These are phyloP conservation scores for Pollenia griseotomentosa DNA, from an alignment of 2,888 invertebrate species.

Conservation along the genomic window DNA sequence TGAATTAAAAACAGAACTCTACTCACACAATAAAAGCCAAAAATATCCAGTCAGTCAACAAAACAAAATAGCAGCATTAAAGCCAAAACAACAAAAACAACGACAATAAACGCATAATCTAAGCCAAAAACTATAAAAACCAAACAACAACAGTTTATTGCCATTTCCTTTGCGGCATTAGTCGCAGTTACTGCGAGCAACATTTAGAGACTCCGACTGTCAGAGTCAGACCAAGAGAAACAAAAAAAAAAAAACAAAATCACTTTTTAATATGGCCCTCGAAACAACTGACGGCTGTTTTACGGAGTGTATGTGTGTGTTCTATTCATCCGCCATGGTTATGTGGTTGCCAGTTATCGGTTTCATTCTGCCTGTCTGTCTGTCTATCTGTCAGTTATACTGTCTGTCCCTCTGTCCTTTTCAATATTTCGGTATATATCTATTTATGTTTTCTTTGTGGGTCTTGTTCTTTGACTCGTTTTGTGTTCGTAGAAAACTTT, in stretches of 20 bases:
- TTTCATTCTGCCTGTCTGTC: constrained; percentile 45
- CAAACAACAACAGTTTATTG: constrained; percentile 61
- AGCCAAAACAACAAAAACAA: constrained; percentile 20
- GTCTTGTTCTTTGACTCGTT: constrained; percentile 48
- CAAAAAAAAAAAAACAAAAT: constrained; percentile 20
- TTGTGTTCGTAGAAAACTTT: constrained; percentile 45
- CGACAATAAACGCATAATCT: constrained; percentile 48
- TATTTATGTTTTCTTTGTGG: constrained; percentile 48
- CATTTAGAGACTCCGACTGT: constrained; percentile 10
- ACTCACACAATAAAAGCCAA: constrained; percentile 2
- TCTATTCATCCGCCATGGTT: constrained; percentile 22
- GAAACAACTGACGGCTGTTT: constrained; percentile 18
- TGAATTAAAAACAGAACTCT: constrained; percentile 24
- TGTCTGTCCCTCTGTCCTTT: constrained; percentile 22
- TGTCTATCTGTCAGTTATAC: background rate
- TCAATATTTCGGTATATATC: constrained; percentile 42
- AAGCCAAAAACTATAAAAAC: constrained; percentile 39
- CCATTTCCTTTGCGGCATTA: constrained; percentile 67
- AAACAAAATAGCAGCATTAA: constrained; percentile 23
- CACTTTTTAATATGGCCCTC: constrained; percentile 37
- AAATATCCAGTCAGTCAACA: constrained; percentile 16
- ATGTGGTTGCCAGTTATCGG: constrained; percentile 38
- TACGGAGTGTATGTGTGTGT: background rate
- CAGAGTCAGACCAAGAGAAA: constrained; percentile 31
- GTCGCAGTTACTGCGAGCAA: constrained; percentile 37